A percentile compares a stretch with the other conserved stretches of the same genome.
phyloP scores from a whole-genome alignment of 1,140 invertebrate genomes.

The Drosophila leontia region DNA sequence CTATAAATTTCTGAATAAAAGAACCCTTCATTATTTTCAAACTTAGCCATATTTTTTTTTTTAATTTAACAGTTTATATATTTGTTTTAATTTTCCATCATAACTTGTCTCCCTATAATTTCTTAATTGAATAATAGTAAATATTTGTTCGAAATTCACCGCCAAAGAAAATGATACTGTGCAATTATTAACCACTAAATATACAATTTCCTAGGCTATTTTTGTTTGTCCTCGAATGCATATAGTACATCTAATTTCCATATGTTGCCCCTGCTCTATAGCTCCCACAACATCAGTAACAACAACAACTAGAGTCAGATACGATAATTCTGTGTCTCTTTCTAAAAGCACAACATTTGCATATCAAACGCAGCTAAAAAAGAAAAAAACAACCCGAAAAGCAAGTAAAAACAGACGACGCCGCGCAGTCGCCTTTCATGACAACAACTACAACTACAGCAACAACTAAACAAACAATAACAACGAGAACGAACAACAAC shows the following conservation, averaged over 20 bases:
- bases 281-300: constrained; percentile 16
- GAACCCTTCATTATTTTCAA: not conserved
- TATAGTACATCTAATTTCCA: constrained; percentile 35
- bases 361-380: constrained; percentile 73
- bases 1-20: too few relatives aligned
- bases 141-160: not conserved
- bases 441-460: constrained; percentile 26
- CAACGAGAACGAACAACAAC: constrained; percentile 8
- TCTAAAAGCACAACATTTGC: constrained; percentile 70
- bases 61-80: not conserved
- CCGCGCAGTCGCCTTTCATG: constrained; percentile 75
- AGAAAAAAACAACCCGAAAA: constrained; percentile 40
- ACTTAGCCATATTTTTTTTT: accelerated
- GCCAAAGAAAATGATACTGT: constrained; percentile 6
- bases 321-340: constrained; percentile 58
- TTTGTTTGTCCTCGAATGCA: not conserved
- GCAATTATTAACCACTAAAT: constrained; percentile 43
- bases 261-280: constrained; percentile 13
- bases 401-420: constrained; percentile 66
- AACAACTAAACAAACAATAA: constrained; percentile 37
- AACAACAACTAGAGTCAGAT: constrained; percentile 32
- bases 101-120: not conserved
- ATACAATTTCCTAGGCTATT: constrained; percentile 36
- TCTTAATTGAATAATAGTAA: not conserved
- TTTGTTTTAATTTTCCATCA: too few relatives aligned